Percentiles rank a stretch among this genome's conserved stretches.
Evolutionary conservation across 2,113 vertebrate genomes (phyloP).

Genomic region (Neotoma lepida): DNA sequence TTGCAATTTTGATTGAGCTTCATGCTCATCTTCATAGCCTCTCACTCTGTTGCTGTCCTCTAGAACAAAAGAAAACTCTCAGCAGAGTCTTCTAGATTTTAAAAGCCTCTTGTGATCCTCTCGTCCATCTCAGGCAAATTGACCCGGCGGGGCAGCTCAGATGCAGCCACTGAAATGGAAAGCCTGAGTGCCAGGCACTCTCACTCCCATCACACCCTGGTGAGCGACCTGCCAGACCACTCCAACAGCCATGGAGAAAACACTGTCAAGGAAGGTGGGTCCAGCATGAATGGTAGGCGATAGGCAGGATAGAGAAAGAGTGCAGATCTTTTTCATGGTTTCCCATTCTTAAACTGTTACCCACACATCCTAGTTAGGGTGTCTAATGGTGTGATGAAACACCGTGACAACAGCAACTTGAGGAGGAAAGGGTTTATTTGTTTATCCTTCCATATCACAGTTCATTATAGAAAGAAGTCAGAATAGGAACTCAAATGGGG

Average conservation of each 20-base stretch:
- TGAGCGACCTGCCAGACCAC: conserved; percentile 94
- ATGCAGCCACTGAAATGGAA: conserved; percentile 95
- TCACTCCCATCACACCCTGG: conserved; percentile 95
- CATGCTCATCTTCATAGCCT: not conserved
- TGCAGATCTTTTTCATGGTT: conserved; percentile 15
- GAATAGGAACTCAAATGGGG: too few relatives aligned
- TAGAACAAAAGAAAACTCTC: not conserved
- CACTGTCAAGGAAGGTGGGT: conserved; percentile 92
- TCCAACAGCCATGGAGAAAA: conserved; percentile 98
- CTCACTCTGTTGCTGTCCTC: not conserved
- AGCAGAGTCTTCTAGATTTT: not conserved
- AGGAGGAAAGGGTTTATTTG: not conserved
- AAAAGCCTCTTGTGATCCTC: conserved; percentile 1
- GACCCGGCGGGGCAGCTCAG: conserved; percentile 94
- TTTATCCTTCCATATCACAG: not conserved
- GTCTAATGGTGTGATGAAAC: not conserved
- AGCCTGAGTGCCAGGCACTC: conserved; percentile 94
- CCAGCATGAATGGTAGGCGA: not conserved
- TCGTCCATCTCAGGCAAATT: conserved; percentile 89
- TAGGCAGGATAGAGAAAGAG: not conserved
- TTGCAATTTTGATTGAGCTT: not conserved
- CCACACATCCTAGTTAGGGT: not conserved
- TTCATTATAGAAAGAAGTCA: not conserved
- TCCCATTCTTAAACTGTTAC: not conserved
- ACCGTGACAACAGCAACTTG: not conserved